These are phyloP conservation scores for Epirrita christyi DNA, from an alignment of 2,888 invertebrate genomes.

Conservation along the genomic window DNA sequence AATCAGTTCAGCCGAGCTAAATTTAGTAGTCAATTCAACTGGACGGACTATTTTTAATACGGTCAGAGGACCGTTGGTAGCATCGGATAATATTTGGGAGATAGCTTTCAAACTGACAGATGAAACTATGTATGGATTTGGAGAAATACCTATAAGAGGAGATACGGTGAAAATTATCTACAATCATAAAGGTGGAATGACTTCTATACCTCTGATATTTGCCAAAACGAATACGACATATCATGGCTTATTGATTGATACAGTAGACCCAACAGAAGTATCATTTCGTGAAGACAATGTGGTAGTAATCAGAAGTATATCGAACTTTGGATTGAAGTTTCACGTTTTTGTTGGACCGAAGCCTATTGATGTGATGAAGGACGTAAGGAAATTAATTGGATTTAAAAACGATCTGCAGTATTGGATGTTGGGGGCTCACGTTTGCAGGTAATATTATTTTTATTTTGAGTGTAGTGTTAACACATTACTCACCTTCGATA, in stretches of 20 bases:
- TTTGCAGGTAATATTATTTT: slow-evolving; percentile 67
- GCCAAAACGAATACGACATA: slow-evolving; percentile 78
- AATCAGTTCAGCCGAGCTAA: slow-evolving; percentile 61
- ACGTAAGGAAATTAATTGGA: slow-evolving; percentile 59
- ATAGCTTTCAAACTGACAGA: slow-evolving; percentile 82
- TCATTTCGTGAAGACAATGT: slow-evolving; percentile 79
- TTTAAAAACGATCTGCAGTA: slow-evolving; percentile 58
- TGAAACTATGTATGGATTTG: slow-evolving; percentile 83
- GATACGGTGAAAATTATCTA: slow-evolving; percentile 73
- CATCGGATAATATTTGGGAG: slow-evolving; percentile 86
- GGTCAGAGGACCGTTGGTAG: slow-evolving; percentile 83
- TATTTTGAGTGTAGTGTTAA: no score
- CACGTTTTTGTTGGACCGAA: slow-evolving; percentile 73
- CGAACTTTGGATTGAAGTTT: slow-evolving; percentile 64
- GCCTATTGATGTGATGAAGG: slow-evolving; percentile 69
- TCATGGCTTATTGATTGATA: slow-evolving; percentile 83
- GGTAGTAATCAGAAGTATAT: slow-evolving; percentile 83
- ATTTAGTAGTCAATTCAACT: slow-evolving; percentile 53
- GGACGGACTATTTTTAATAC: slow-evolving; percentile 79
- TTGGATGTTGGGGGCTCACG: slow-evolving; percentile 77
- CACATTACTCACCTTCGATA: no score
- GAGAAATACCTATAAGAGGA: slow-evolving; percentile 70
- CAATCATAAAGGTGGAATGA: slow-evolving; percentile 70
- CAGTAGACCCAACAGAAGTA: slow-evolving; percentile 83
- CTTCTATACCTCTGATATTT: slow-evolving; percentile 79